Base-by-base conservation (phyloP, 2,797 vertebrate species). In the Rhabdophis nuchalis region DNA sequence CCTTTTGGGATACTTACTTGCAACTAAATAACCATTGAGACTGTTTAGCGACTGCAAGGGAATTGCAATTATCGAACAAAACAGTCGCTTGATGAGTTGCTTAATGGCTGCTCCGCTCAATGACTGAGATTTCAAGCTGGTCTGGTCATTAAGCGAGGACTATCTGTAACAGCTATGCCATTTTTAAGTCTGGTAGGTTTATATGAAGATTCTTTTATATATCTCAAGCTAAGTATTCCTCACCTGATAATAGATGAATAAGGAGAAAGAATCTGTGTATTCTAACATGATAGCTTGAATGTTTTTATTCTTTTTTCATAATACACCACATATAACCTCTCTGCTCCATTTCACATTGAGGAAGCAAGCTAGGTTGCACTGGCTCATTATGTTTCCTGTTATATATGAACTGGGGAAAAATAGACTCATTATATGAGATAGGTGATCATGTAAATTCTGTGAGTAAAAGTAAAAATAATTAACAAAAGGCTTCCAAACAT, bases 131-230 rank as follows among this genome's bases (percentile, higher is more conserved):
- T 29, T 61, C 60, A 29, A 27, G 60, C 27, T 61, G 60, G 27
- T 61, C 60, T 61, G 58, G 58, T 61, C 58, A 61, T 61, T 29
- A 61, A 61, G 9, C 10, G 8, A 61, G 58, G 27, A 61, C 58
- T 61, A 29, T 10, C 46, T 89, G 58, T 87, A 87, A 72, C 29
- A 89, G 54, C 32, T 90, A 46, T 95, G 88, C 86, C 95, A 95
- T 92, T 95, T 91, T 95, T 90, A 94, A 96, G 94, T 94, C 32
- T 94, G n/a, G 32, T 87, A 94, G 93, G 94, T 96, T 96, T 95
- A 96, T 86, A 91, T 90, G 91, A 85, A 90, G 92, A 93, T 61
- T 29, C n/a, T 53, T 92, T 93, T 1, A 94, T 95, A 95, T 93
- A 72, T 94, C 77, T 94, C 56, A 92, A 54, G 16, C 58, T 52